These are phyloP conservation scores for Sinhomidia bicolor DNA, from an alignment of 2,888 invertebrate genomes.

Conservation along the genomic window DNA sequence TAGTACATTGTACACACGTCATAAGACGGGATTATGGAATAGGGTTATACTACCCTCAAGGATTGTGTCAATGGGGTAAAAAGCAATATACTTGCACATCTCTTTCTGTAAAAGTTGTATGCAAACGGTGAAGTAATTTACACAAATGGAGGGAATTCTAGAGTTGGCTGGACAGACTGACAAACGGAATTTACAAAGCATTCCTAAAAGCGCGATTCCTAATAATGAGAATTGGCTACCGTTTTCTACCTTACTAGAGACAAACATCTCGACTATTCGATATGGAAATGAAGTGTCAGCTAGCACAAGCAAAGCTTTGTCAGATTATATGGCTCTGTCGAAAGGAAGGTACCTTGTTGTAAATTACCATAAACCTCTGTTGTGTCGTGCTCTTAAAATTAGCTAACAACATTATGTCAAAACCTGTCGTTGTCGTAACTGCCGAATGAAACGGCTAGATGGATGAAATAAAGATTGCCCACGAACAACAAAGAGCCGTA, in stretches of 20 bases:
- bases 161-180: too few species aligned
- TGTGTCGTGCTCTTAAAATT: not conserved
- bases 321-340: not conserved
- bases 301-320: not conserved
- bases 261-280: not conserved
- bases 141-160: too few species aligned
- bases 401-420: slow-evolving; percentile 1
- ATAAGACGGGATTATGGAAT: too few species aligned
- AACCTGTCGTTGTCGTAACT: not conserved
- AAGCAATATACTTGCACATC: too few species aligned
- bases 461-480: slow-evolving; percentile 11
- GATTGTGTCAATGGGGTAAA: too few species aligned
- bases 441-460: not conserved
- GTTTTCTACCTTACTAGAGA: not conserved
- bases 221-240: slow-evolving; percentile 10
- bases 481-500: not conserved
- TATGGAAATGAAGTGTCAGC: slow-evolving; percentile 4
- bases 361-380: slow-evolving; percentile 26
- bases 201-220: too few species aligned
- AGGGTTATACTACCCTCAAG: too few species aligned
- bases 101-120: too few species aligned
- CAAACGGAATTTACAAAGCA: too few species aligned
- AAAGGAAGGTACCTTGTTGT: not conserved
- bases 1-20: too few species aligned
- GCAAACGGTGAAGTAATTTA: too few species aligned